Base-by-base conservation (phyloP, 1,140 invertebrate species). In the Pararge aegeria region DNA sequence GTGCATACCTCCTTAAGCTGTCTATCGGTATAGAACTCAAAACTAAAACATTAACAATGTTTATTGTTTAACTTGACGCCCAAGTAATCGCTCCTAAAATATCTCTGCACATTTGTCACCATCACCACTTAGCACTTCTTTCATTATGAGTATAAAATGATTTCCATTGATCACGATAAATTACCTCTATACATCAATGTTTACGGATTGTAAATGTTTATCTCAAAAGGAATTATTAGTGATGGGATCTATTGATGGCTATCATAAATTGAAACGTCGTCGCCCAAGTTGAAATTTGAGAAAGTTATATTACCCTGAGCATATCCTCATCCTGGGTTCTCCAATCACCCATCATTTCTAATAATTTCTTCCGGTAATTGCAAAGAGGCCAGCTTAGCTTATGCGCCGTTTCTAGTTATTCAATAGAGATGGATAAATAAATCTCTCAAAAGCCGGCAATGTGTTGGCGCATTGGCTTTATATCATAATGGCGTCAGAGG, bases 181-280 rank as follows among this genome's bases (percentile, higher is more conserved):
- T 2, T 46, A 20, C 19, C 18, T 18, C 10, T 20, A 46, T 46
- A 46, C 19, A 46, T 46, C 42, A 20, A 20, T 18, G 38, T 40
- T 40, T 16, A 10, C 38, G 38, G 16, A 40, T 16, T 9, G 38
- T 40, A 16, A 40, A 40, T 2, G 38, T 16, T 40, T 40, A 40
- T 40, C 38, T 40, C 38, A 40, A 40, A 16, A 46, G 42, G 6
- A 20, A 46, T 46, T n/a, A n/a, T n/a, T 46, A 20, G 19, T 46
- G 19, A 20, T 18, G 6, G 42, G 1, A 46, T 46, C 20, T 9
- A 46, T 46, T 46, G n/a, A n/a, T n/a, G 18, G 10, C 19, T 20
- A 12, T 46, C 10, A 20, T 46, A 19, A 20, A 46, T 19, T 19
- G 19, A 46, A 12, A 10, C 42, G 9, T 46, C 42, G 10, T 6